Base-by-base conservation (phyloP, 2,797 vertebrate species). In the Tauraco hartlaubi region DNA sequence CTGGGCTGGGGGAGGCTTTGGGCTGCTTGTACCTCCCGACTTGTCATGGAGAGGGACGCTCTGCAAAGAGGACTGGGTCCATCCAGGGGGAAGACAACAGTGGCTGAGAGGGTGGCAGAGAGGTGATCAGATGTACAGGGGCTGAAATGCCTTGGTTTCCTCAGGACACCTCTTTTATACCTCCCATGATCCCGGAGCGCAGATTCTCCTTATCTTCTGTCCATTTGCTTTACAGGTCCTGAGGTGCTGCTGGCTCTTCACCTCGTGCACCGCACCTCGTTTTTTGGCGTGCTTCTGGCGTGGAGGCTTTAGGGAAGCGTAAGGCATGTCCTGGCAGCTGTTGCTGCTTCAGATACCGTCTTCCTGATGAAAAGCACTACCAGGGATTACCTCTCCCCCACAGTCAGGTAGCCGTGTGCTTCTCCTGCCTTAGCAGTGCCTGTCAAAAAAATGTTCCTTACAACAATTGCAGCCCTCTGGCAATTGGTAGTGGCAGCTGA, bases 191-290 rank as follows among this genome's bases (percentile, higher is more conserved):
- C 8, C 41, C 0, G 0, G n/a, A 46, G 26, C 1, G 0, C 0
- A 4, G 28, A 51, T 73, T 22, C 25, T 86, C 11, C 9, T 5
- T 46, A 21, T 54, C 49, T 77, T 83, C 73, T 88, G n/a, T 54
- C 44, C 58, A 9, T 79, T 44, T 59, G 59, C 28, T 83, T 56
- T 74, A 25, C 54, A 46, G 64, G 51, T 58, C 48, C 43, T 1
- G 1, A 51, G 1, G 1, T 72, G 39, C 68, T 79, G 48, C 43
- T 62, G 51, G 18, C 59, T 88, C 33, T 64, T 74, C 22, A 68
- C 54, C 9, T 72, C 0, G 0, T 31, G 25, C 16, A 14, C 58
- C 0, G 0, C 3, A 1, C 78, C 62, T 92, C 1, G 0, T 18
- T 75, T 92, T 74, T 49, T 63, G n/a, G 11, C 12, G 11, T 74